These are phyloP conservation scores for Drosophila fungiperda DNA, from an alignment of 2,888 invertebrate species.

Conservation along the genomic window DNA sequence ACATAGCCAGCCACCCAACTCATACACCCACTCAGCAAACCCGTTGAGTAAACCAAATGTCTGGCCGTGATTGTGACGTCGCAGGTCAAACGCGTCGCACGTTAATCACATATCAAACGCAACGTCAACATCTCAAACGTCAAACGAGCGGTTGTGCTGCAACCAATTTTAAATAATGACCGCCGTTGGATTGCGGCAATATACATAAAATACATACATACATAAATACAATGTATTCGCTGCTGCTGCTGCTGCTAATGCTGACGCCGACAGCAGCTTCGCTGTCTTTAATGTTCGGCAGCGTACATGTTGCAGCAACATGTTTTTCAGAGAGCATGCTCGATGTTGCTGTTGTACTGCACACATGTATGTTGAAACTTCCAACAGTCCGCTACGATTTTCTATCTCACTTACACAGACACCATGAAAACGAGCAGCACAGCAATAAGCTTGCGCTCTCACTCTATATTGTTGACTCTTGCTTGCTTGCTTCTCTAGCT, in stretches of 20 bases:
- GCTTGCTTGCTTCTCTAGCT: slow-evolving; percentile 18
- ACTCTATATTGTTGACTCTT: slow-evolving; percentile 28
- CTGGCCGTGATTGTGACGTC: slow-evolving; percentile 36
- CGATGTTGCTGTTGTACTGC: slow-evolving; percentile 32
- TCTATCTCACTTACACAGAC: slow-evolving; percentile 8
- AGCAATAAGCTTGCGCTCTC: slow-evolving; percentile 31
- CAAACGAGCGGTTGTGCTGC: slow-evolving; percentile 24
- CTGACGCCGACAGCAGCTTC: slow-evolving; percentile 4
- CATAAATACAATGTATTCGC: not conserved
- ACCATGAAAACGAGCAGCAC: slow-evolving; percentile 59
- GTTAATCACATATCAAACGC: slow-evolving; percentile 52
- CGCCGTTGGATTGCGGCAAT: slow-evolving; percentile 14
- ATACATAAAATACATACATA: not conserved
- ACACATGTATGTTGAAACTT: slow-evolving; percentile 23
- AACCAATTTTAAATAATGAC: slow-evolving; percentile 43
- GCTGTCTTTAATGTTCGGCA: slow-evolving; percentile 26
- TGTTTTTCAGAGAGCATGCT: slow-evolving; percentile 21
- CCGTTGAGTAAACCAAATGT: not conserved
- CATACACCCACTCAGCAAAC: not conserved
- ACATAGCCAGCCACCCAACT: not conserved
- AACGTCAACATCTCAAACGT: slow-evolving; percentile 33
- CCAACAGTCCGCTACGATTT: slow-evolving; percentile 5
- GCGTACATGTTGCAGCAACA: slow-evolving; percentile 38
- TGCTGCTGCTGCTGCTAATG: slow-evolving; percentile 14
- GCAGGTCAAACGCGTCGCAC: slow-evolving; percentile 73